Conservation (phyloP, 92 coral and sea anemone genomes). For the Porites evermanni region DNA sequence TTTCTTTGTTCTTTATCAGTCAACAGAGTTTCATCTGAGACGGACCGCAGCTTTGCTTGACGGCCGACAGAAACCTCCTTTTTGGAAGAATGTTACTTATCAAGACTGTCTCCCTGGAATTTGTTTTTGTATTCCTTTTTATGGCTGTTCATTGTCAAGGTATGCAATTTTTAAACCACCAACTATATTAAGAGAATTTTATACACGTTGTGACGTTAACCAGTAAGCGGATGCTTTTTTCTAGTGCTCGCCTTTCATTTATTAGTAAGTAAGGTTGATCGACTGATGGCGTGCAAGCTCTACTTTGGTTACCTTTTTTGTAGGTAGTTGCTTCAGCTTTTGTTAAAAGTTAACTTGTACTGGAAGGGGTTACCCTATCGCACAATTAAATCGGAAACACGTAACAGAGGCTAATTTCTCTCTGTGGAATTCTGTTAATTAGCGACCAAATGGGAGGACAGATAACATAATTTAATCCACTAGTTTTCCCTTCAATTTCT, state of each 20-base stretch:
- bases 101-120: constrained; percentile 41
- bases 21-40: constrained; percentile 12
- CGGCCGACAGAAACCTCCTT: constrained; percentile 9
- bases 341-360: too few relatives aligned
- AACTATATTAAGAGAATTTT: background rate
- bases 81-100: constrained; percentile 30
- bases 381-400: constrained; percentile 50
- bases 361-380: too few relatives aligned
- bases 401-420: constrained; percentile 19
- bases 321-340: background rate
- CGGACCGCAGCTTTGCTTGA: constrained; percentile 34
- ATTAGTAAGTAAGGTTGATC: background rate
- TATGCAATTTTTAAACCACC: constrained; percentile 11
- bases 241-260: background rate
- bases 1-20: constrained; percentile 21
- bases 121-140: constrained; percentile 29
- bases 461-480: constrained; percentile 9
- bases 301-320: background rate
- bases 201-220: background rate
- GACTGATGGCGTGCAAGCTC: constrained; percentile 3
- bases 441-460: constrained; percentile 28
- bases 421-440: constrained; percentile 39
- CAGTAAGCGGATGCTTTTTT: background rate
- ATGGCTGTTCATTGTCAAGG: constrained; percentile 44
- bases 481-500: constrained; percentile 24